Base-by-base conservation (phyloP, 2,888 invertebrate species). In the Halictus ligatus region DNA sequence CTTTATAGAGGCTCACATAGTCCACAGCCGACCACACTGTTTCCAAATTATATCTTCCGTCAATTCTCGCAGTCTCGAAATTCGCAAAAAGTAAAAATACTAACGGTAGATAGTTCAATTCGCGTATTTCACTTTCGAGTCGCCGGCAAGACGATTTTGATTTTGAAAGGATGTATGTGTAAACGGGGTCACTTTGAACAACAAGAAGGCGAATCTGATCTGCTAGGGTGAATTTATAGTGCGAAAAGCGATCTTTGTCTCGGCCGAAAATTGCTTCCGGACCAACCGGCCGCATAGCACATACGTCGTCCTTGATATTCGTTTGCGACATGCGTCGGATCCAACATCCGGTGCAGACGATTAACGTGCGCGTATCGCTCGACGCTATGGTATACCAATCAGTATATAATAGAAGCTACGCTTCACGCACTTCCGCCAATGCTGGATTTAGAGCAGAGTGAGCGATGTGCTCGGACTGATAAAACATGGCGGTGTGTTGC, bases 401-500 rank as follows among this genome's bases (percentile, higher is more conserved):
- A 86, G 80, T 85, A 82, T 82, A 89, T 86, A 83, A 85, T 80
- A 84, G 84, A 83, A 83, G 75, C 75, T 80, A 88, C 80, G 85
- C 81, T 91, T 86, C 88, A 89, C 92, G 91, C 91, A 91, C 91
- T 91, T 91, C 92, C 91, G 91, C 84, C 83, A 88, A 89, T 88
- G 85, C 84, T 89, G 86, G 85, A 91, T 91, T 91, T 86, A 92
- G 89, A 91, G 86, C 89, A 54, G 54, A 85, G 85, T 69, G 76
- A 46, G 72, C 75, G 88, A 86, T 89, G 88, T 74, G 86, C 83
- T 54, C 40, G 78, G 86, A 81, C 82, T 86, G 85, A 90, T 89
- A 54, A 91, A 91, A 60, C 78, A n/a, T 46, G 25, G 25, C 54
- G 67, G 3, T 48, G 25, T 43, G 76, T n/a, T n/a, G 60, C 29